A percentile compares a stretch with the other conserved stretches of the same genome.
These are phyloP conservation scores for Eumeta japonica DNA, from an alignment of 1,140 invertebrate species.

Conservation along the genomic window DNA sequence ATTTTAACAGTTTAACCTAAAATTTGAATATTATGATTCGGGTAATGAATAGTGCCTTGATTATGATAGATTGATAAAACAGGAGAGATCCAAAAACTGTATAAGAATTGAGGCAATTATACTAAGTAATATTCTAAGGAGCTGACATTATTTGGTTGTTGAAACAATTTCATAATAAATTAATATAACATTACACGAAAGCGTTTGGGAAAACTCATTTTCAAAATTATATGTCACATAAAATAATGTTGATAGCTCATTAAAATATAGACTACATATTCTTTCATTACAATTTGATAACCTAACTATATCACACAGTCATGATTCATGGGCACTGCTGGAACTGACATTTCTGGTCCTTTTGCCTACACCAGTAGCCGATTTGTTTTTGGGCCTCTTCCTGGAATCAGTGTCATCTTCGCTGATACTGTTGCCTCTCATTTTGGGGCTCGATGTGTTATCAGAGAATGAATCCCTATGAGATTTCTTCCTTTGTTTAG, in stretches of 20 bases:
- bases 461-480: slow-evolving; percentile 62
- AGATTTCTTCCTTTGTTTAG: slow-evolving; percentile 66
- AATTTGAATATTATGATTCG: too few species aligned
- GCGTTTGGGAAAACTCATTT: too few species aligned
- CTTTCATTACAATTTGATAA: slow-evolving; percentile 46
- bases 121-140: too few species aligned
- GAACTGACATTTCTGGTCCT: slow-evolving; percentile 38
- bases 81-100: too few species aligned
- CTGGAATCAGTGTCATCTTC: slow-evolving; percentile 42
- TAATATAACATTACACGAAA: too few species aligned
- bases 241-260: background rate
- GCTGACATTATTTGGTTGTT: too few species aligned
- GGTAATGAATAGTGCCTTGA: too few species aligned
- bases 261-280: background rate
- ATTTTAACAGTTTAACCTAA: too few species aligned
- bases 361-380: slow-evolving; percentile 29
- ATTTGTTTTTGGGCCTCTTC: slow-evolving; percentile 42
- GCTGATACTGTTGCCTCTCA: slow-evolving; percentile 43
- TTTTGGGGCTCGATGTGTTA: slow-evolving; percentile 41
- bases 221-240: background rate
- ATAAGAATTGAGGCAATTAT: too few species aligned
- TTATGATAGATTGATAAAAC: too few species aligned
- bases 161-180: too few species aligned
- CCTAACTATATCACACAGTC: slow-evolving; percentile 27
- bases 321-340: slow-evolving; percentile 33